Evolutionary conservation across 2,113 vertebrate genomes (phyloP), one percentile per base, ranked within the genome.

Genomic region (Tychaedon coryphoeus): DNA sequence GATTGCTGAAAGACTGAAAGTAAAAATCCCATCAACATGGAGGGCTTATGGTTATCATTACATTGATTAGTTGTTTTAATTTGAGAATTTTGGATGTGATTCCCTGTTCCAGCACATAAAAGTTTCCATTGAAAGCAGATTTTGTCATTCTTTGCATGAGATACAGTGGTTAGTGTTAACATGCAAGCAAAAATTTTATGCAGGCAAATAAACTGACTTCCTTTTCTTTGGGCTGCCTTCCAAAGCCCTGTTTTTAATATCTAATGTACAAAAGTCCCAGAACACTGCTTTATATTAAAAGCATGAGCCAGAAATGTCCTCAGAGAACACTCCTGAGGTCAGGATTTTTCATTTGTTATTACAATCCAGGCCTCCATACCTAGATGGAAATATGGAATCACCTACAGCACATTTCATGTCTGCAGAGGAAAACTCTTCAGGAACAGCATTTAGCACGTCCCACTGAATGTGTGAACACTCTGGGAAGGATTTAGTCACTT

Each of bases 81-180:
- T 95, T 83, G 92, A 95, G 94, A 75, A 53, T 95, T 93, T 85
- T 95, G 95, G 92, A 95, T 72, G 64, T 1, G 60, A 89, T 86
- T 95, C 90, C 92, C 51, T 92, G 88, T 82, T 97, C 94, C 86
- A 96, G 88, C 91, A 95, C 92, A 95, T 95, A 87, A 96, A 92
- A 92, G 84, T 97, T 97, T 97, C 96, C 97, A 97, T 71, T 88
- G 89, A 78, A 97, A 97, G 96, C 95, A 96, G 80, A 93, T 97
- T 96, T 96, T 97, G 96, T 94, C 94, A 74, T 95, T 77, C 88
- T 66, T 91, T 92, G 88, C 93, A 88, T 92, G 95, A 96, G 87
- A 96, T 95, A 96, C 92, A 93, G 96, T 96, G 95, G 96, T 96
- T 97, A 97, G 93, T 96, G 95, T 97, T 96, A 97, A 96, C 95